Percentiles rank a stretch among this genome's conserved stretches.
Evolutionary conservation across 2,888 invertebrate species (phyloP).

Genomic region (Bombylius discolor): DNA sequence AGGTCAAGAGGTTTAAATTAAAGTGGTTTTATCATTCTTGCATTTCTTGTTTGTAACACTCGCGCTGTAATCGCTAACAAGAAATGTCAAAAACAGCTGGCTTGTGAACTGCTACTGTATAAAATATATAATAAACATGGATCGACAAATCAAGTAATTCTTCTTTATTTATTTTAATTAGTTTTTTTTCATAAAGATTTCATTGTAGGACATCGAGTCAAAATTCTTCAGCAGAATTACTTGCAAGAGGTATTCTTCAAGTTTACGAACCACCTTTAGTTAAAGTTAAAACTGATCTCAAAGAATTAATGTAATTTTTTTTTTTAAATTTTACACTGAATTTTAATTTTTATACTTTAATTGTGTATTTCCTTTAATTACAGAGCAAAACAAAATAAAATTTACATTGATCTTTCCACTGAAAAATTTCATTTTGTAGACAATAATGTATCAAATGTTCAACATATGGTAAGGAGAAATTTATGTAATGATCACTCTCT

Average conservation of each 20-base stretch:
- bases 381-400: constrained; percentile 32
- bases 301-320: constrained; percentile 26
- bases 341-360: neutral
- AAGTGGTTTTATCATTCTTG: too few species aligned
- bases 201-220: too few species aligned
- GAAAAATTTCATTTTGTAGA: constrained; percentile 31
- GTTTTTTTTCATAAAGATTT: too few species aligned
- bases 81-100: too few species aligned
- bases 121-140: too few species aligned
- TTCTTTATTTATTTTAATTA: too few species aligned
- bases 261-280: constrained; percentile 27
- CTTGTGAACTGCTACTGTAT: too few species aligned
- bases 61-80: too few species aligned
- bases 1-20: too few species aligned
- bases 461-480: constrained; percentile 27
- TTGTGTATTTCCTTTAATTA: neutral
- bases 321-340: neutral
- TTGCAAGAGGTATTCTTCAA: constrained; percentile 26
- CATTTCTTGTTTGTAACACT: too few species aligned
- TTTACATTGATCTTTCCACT: constrained; percentile 30
- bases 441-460: constrained; percentile 24
- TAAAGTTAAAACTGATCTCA: constrained; percentile 25
- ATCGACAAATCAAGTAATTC: too few species aligned
- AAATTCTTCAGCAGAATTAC: constrained; percentile 8
- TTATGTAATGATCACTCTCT: neutral